phyloP scores from a whole-genome alignment of 2,113 vertebrate genomes.

The Myodes glareolus region DNA sequence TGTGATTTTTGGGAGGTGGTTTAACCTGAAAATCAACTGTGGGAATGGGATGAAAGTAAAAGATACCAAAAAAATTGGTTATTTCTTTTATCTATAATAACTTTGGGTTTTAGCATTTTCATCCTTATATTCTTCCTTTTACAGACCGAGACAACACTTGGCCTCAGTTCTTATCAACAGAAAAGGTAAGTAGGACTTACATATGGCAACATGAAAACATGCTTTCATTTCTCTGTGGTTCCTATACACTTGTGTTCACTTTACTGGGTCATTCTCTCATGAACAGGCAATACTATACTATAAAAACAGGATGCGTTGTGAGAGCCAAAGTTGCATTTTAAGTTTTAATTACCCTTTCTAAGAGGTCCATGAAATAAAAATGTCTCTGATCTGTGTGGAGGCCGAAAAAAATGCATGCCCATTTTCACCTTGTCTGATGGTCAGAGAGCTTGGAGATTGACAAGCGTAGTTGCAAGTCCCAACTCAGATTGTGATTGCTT shows the following conservation, averaged over 20 bases:
- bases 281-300: not conserved
- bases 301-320: not conserved
- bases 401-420: no score
- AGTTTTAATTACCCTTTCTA: not conserved
- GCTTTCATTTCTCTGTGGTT: not conserved
- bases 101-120: slow-evolving; percentile 51
- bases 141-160: slow-evolving; percentile 89
- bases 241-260: not conserved
- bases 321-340: not conserved
- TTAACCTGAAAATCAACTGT: slow-evolving; percentile 48
- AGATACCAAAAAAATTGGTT: not conserved
- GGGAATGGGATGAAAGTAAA: not conserved
- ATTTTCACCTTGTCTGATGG: no score
- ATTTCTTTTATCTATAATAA: not conserved
- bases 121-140: slow-evolving; percentile 77
- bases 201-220: not conserved
- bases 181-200: slow-evolving; percentile 86
- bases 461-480: no score
- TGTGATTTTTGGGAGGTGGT: not conserved
- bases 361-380: not conserved
- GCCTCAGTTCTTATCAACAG: slow-evolving; percentile 90
- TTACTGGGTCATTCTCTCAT: not conserved
- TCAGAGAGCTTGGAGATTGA: no score
- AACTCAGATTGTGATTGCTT: no score
- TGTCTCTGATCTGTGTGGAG: not conserved